A percentile compares a stretch with the other conserved stretches of the same genome.
phyloP scores from a whole-genome alignment of 2,113 vertebrate species.

The Pantherophis guttatus region DNA sequence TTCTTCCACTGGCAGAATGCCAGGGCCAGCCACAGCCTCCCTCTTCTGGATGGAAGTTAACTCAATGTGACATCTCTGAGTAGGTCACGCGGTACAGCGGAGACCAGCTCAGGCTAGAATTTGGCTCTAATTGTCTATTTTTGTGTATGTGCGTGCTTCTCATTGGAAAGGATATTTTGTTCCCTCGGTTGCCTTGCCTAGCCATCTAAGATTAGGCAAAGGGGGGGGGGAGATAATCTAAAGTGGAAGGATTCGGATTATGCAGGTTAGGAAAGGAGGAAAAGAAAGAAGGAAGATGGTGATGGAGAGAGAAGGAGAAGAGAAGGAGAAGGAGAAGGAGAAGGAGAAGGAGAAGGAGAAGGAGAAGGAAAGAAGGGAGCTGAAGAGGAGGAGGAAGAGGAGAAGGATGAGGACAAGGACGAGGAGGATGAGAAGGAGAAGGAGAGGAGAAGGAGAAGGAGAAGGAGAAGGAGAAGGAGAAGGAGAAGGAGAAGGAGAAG shows the following conservation, averaged over 20 bases:
- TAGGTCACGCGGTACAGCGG: slow-evolving; percentile 24
- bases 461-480: too few species aligned
- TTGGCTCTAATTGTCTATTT: neutral
- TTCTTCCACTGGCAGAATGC: neutral
- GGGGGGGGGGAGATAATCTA: neutral
- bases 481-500: too few species aligned
- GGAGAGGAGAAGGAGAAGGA: too few species aligned
- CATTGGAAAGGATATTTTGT: slow-evolving; percentile 40
- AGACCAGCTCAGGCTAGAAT: slow-evolving; percentile 59
- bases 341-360: too few species aligned
- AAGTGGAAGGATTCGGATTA: neutral
- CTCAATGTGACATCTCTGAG: slow-evolving; percentile 54
- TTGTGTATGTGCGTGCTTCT: neutral
- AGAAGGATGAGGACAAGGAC: too few species aligned
- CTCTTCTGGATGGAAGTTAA: slow-evolving; percentile 37
- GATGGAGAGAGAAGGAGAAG: too few species aligned
- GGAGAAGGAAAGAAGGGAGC: too few species aligned
- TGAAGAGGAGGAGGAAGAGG: too few species aligned
- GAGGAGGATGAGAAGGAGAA: too few species aligned
- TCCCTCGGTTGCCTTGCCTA: neutral
- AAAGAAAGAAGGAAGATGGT: neutral
- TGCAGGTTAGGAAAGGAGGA: neutral
- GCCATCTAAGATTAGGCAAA: slow-evolving; percentile 36
- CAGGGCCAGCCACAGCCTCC: neutral
- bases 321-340: too few species aligned